Evolutionary conservation across 2,797 vertebrate species (phyloP).

Genomic region (Mormyrus hasselquistii): DNA sequence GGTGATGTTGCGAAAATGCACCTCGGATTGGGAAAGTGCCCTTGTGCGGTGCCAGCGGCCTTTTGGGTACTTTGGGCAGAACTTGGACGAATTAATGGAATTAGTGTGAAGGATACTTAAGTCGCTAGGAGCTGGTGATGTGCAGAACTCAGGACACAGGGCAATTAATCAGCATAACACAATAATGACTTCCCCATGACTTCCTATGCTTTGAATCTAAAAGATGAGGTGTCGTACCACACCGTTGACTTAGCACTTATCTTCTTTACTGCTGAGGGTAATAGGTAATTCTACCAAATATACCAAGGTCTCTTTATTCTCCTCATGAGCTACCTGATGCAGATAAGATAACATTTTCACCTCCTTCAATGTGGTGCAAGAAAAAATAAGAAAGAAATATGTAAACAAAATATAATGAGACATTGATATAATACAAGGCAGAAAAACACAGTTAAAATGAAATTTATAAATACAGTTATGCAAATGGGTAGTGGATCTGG

Average conservation of each 20-base stretch:
- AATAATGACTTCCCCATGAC: constrained; percentile 3
- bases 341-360: not conserved
- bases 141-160: not conserved
- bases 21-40: not conserved
- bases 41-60: not conserved
- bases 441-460: not conserved
- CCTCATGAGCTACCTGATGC: not conserved
- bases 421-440: not conserved
- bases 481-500: not conserved
- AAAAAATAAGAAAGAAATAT: not conserved
- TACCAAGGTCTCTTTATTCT: not conserved
- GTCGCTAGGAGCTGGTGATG: not conserved
- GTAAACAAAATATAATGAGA: not conserved
- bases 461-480: not conserved
- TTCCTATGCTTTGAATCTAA: not conserved
- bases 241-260: not conserved
- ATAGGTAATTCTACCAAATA: not conserved
- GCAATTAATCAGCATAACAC: not conserved
- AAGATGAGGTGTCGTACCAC: not conserved
- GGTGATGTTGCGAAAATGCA: not conserved
- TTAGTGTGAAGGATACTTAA: not conserved
- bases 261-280: not conserved
- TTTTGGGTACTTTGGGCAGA: not conserved
- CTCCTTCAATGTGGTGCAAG: not conserved
- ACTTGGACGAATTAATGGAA: not conserved